These are phyloP conservation scores for Ectropis crepuscularia DNA, from an alignment of 2,888 invertebrate genomes.

Conservation along the genomic window DNA sequence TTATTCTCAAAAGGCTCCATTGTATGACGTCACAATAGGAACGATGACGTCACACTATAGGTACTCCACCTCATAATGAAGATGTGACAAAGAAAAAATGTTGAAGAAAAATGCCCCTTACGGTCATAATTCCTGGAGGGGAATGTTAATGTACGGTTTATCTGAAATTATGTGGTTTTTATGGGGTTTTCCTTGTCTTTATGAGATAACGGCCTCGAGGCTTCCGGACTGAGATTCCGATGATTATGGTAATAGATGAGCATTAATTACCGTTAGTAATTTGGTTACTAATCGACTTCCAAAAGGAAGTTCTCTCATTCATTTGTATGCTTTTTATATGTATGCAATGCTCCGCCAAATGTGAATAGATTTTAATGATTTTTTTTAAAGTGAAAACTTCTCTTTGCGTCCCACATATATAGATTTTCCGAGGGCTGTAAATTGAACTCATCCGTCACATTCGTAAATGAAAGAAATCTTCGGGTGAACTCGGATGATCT, in stretches of 20 bases:
- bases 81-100: conserved; percentile 31
- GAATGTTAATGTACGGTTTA: conserved; percentile 21
- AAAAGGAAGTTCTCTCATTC: too few species aligned
- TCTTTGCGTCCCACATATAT: too few species aligned
- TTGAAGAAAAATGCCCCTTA: conserved; percentile 17
- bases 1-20: conserved; percentile 33
- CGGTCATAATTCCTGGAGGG: not conserved
- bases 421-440: too few species aligned
- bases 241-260: not conserved
- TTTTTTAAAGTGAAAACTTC: too few species aligned
- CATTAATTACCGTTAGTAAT: not conserved
- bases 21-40: conserved; percentile 41
- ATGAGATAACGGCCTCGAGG: not conserved
- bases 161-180: conserved; percentile 7
- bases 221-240: conserved; percentile 1
- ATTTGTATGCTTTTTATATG: too few species aligned
- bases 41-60: conserved; percentile 35
- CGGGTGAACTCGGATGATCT: too few species aligned
- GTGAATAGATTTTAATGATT: too few species aligned
- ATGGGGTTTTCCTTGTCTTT: conserved; percentile 6
- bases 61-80: conserved; percentile 34
- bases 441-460: too few species aligned
- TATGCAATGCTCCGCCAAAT: too few species aligned
- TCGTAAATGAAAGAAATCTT: too few species aligned
- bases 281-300: not conserved